Percentiles rank a stretch among this genome's conserved stretches.
These are phyloP conservation scores for Pteria penguin DNA, from an alignment of 2,888 invertebrate genomes.

Conservation along the genomic window DNA sequence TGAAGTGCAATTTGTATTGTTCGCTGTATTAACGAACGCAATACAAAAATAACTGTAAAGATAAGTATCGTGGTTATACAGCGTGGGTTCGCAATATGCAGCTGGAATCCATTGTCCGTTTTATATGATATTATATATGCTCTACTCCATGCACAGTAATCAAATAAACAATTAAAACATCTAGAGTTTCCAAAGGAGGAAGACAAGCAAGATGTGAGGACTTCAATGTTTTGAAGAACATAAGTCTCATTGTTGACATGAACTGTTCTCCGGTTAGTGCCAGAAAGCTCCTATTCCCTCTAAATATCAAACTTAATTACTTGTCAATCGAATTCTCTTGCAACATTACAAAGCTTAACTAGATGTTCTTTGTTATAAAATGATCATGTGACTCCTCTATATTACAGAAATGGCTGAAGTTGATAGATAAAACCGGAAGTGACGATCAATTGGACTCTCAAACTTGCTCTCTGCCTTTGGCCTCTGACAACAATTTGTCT, in stretches of 20 bases:
- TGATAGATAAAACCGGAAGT: too few relatives aligned
- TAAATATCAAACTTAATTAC: neutral
- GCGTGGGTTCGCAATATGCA: neutral
- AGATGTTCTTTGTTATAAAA: conserved; percentile 1
- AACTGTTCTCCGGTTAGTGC: neutral
- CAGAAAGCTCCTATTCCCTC: neutral
- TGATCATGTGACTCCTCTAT: neutral
- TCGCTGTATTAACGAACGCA: too few relatives aligned
- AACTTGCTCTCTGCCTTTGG: too few relatives aligned
- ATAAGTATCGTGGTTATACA: too few relatives aligned
- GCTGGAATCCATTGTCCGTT: neutral
- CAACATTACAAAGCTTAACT: neutral
- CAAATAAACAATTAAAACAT: neutral
- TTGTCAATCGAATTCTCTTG: neutral
- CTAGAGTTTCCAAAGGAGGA: neutral
- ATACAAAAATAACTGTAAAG: too few relatives aligned
- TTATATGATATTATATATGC: neutral
- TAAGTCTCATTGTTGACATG: neutral
- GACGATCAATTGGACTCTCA: too few relatives aligned
- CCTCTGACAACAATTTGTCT: too few relatives aligned
- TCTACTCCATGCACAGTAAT: neutral
- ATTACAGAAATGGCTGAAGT: conserved; percentile 5
- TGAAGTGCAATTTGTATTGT: too few relatives aligned
- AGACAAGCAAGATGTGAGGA: neutral
- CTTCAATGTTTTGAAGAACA: neutral